Base-by-base conservation (phyloP, 2,113 vertebrate species). In the Capreolus pygargus region DNA sequence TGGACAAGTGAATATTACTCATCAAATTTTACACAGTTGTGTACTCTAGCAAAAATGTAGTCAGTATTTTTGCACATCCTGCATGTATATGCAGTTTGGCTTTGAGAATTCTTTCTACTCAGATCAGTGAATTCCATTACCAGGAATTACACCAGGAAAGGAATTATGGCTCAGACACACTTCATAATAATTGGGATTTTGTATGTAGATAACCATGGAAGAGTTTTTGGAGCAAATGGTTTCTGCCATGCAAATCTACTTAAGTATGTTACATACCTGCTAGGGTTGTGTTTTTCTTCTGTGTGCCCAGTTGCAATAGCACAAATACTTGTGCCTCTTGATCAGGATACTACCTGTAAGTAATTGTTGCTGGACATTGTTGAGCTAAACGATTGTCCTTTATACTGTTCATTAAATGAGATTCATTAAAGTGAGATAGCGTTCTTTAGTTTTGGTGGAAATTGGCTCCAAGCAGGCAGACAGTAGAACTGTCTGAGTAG, bases 31-130 rank as follows among this genome's bases (percentile, higher is more conserved):
- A 58, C 43, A 82, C 33, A 88, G 21, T n/a, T 85, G 61, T 84
- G 50, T 92, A 70, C 23, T 98, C n/a, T 47, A 85, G 61, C 4
- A 91, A 96, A 96, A 94, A 82, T 61, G 64, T 27, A 67, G 74
- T 67, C 81, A 60, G n/a, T 97, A 7, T 78, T 43, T 76, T 74
- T 81, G 79, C 6, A 94, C 6, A 89, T 57, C 39, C 12, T 81
- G n/a, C 47, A n/a, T 82, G 23, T 47, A 21, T 27, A 33, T 92
- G n/a, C 60, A 76, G 13, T 94, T 93, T 89, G 47, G 84, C 78
- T 96, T 93, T 86, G 58, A 94, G 67, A 91, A 86, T 83, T 91
- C 45, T 86, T 96, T 95, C 33, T 86, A 92, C 91, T 45, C 39
- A 58, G 17, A 55, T 95, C 47, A 94, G 70, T 52, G 85, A 94